phyloP scores from a whole-genome alignment of 2,797 vertebrate species.

The Garrulus glandarius region DNA sequence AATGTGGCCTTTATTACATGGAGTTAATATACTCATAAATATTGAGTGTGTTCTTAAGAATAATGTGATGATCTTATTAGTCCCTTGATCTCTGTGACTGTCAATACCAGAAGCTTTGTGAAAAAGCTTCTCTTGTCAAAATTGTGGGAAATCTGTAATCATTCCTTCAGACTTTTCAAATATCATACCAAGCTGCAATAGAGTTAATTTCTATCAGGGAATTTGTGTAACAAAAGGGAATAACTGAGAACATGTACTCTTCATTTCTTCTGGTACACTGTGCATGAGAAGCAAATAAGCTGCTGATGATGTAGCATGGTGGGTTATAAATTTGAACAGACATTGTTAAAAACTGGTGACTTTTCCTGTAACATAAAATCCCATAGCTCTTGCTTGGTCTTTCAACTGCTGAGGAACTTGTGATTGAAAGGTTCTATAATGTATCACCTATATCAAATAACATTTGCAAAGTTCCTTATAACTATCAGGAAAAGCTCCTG shows the following conservation, averaged over 20 bases:
- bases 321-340: neutral
- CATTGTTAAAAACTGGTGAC: neutral
- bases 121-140: neutral
- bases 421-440: neutral
- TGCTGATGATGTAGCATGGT: neutral
- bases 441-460: neutral
- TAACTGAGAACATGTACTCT: neutral
- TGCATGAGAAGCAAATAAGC: neutral
- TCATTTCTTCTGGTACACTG: neutral
- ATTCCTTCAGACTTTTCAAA: neutral
- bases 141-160: neutral
- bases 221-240: neutral
- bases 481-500: neutral
- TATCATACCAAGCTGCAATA: neutral
- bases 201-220: neutral
- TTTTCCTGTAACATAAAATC: neutral
- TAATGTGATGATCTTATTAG: neutral
- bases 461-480: neutral
- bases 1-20: conserved; percentile 28
- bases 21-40: conserved; percentile 40
- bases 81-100: conserved; percentile 2
- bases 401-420: neutral
- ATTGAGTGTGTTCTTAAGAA: conserved; percentile 31
- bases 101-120: neutral
- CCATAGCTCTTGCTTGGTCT: neutral